Base-by-base conservation (phyloP, 2,113 vertebrate genomes). In the Aldabrachelys gigantea region DNA sequence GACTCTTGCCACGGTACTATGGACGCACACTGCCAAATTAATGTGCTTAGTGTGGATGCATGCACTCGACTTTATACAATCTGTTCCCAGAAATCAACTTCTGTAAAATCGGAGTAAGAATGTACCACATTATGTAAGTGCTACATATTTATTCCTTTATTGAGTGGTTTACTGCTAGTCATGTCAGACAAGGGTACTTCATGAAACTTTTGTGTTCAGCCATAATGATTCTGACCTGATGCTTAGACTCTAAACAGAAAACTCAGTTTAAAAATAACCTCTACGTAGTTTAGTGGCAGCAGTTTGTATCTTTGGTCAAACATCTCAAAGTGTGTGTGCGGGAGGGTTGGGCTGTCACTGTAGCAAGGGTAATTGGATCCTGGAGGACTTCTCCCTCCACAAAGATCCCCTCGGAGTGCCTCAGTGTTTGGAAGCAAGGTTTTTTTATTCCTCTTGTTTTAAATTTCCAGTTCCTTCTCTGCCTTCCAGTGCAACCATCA, bases 321-420 rank as follows among this genome's bases (percentile, higher is more conserved):
- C 6, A 44, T 83, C 27, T 10, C 12, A 22, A 19, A n/a, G 1
- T 0, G 0, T 4, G 4, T 19, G 54, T 0, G 0, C 21, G 0
- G 22, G 49, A 19, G 1, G 5, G 25, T 57, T 9, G 1, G 0
- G 0, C 0, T 25, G 8, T n/a, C 2, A 16, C 35, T 19, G 3
- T 69, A 69, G 80, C 17, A 2, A 0, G 85, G 6, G 31, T 31
- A 59, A 11, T 17, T 3, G 41, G 27, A 13, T 83, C 76, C 59
- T 2, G 25, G 3, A 14, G 69, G 65, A 62, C n/a, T 21, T 79
- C 57, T 41, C 25, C 47, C 80, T 50, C 80, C 65, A 59, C 80
- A 62, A 3, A 52, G 47, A 0, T 1, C 5, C 1, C 11, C 22
- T 5, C 31, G 41, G 62, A 5, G 5, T 25, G 65, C 65, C 6